These are phyloP conservation scores for Ladona fulva DNA, from an alignment of 1,140 invertebrate species.

Conservation along the genomic window DNA sequence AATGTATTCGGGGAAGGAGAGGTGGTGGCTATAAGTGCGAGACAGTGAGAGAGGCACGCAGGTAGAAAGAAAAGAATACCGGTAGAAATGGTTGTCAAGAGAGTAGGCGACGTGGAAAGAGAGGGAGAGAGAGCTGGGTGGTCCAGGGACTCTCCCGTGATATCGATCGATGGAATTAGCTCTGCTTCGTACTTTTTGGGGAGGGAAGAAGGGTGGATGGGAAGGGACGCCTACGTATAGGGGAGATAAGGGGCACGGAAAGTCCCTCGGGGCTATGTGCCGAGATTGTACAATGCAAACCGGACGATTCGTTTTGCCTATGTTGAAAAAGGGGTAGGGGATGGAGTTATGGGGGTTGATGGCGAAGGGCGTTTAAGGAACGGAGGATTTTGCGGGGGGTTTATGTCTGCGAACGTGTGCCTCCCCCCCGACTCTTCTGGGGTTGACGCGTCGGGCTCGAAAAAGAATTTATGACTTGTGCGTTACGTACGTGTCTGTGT, in stretches of 20 bases:
- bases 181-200: background rate
- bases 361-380: background rate
- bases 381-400: no score
- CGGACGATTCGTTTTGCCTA: background rate
- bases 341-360: background rate
- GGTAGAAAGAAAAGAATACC: no score
- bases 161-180: background rate
- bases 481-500: background rate
- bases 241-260: background rate
- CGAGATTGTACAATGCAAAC: constrained; percentile 9
- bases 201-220: background rate
- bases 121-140: background rate
- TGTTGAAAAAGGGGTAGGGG: background rate
- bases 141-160: background rate
- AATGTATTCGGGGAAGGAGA: background rate
- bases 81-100: no score
- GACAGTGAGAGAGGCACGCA: no score
- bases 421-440: background rate
- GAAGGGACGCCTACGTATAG: background rate
- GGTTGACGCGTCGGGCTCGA: background rate
- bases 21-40: background rate
- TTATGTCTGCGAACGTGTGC: no score
- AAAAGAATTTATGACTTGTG: background rate
- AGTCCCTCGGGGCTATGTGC: background rate
- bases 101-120: background rate